Evolutionary conservation across 2,888 invertebrate genomes (phyloP), one percentile per base, ranked within the genome.

Genomic region (Stenodema calcarata): DNA sequence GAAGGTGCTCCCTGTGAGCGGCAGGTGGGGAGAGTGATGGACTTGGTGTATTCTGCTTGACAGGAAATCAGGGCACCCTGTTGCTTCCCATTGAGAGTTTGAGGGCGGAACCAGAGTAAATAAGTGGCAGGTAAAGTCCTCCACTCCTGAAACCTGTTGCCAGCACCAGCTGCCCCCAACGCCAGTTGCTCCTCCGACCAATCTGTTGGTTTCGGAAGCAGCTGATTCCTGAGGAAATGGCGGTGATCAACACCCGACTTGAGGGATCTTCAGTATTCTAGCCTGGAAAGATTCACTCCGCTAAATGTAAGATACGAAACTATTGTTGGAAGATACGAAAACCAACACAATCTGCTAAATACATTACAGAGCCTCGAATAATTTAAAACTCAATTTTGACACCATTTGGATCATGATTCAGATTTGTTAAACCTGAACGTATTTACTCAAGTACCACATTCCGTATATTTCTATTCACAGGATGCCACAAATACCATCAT

Each of bases 1-100:
- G 35, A 35, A 35, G 35, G 35, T 35, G 35, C 4, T 7, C 16
- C 0, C 70, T 70, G 70, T 30, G 7, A 23, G 73, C 0, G 80
- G 47, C 80, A 54, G 80, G 78, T 78, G 78, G 18, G 14, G 44
- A 35, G 44, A 0, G 41, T 23, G 76, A 41, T n/a, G 76, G 41
- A n/a, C 14, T 30, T 76, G n/a, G 62, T 81, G 62, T 35, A 27
- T 35, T n/a, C 3, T 16, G 81, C 82, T 69, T 23, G 82, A 41
- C 82, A 82, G 82, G 82, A 82, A 69, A 82, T 82, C 82, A 82
- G 82, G 14, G 69, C 69, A 82, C 62, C 69, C 69, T 82, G 82
- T 82, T 82, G 82, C 82, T 82, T 54, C 80, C 23, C 78, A 78
- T 78, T 78, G 44, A 78, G 44, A 44, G 44, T 12, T 44, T 12